Percentiles rank a stretch among this genome's conserved stretches.
phyloP scores from a whole-genome alignment of 2,113 vertebrate species.

The Grallaria varia region DNA sequence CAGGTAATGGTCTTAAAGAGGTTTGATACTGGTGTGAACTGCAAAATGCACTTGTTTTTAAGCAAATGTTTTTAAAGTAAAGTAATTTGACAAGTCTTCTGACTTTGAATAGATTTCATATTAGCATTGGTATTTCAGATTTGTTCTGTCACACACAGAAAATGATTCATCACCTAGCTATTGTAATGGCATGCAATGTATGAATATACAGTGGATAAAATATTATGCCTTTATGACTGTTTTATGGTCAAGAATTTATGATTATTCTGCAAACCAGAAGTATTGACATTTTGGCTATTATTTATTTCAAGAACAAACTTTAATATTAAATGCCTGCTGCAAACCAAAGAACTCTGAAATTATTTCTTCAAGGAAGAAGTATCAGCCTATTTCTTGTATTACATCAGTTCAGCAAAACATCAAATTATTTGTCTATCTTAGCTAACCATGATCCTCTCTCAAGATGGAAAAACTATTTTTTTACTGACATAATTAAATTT shows the following conservation, averaged over 20 bases:
- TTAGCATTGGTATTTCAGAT: constrained; percentile 65
- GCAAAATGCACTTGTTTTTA: neutral
- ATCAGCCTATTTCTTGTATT: constrained; percentile 21
- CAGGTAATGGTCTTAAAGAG: neutral
- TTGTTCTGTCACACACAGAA: constrained; percentile 67
- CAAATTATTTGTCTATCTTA: constrained; percentile 18
- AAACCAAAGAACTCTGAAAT: constrained; percentile 57
- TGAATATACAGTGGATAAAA: constrained; percentile 70
- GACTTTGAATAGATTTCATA: constrained; percentile 59
- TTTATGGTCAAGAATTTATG: constrained; percentile 73
- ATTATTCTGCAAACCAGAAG: constrained; percentile 74
- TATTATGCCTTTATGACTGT: constrained; percentile 73
- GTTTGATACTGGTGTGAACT: neutral
- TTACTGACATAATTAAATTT: neutral
- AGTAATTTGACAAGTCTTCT: constrained; percentile 16
- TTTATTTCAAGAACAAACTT: constrained; percentile 74
- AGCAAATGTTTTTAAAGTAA: constrained; percentile 32
- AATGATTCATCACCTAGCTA: constrained; percentile 66
- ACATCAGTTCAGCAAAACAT: constrained; percentile 15
- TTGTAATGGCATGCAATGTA: constrained; percentile 71
- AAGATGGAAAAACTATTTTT: neutral
- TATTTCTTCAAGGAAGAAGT: constrained; percentile 35
- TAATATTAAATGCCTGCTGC: constrained; percentile 60
- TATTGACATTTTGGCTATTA: constrained; percentile 75
- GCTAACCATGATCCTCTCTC: neutral